Percentiles rank a stretch among this genome's conserved stretches.
Evolutionary conservation across 2,888 invertebrate species (phyloP).

Genomic region (Leptinotarsa peninsularis): DNA sequence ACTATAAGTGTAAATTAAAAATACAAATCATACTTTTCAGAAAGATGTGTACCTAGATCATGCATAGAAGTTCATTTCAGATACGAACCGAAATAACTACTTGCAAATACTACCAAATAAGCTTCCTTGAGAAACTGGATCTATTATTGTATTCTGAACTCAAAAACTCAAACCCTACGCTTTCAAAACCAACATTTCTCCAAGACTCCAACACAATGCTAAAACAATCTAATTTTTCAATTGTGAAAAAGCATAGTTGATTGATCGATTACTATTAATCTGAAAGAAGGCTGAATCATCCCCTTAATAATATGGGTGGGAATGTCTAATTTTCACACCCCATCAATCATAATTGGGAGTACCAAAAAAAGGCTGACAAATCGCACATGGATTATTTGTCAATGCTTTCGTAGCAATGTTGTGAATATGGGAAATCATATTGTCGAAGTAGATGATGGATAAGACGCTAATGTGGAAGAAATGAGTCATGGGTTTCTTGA

Average conservation of each 20-base stretch:
- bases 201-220: background rate
- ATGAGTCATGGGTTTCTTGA: background rate
- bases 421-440: constrained; percentile 30
- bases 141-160: too few species aligned
- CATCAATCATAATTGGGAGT: constrained; percentile 9
- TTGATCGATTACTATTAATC: background rate
- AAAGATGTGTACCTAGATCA: too few species aligned
- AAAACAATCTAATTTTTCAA: background rate
- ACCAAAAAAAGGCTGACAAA: constrained; percentile 7
- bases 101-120: too few species aligned
- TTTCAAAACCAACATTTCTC: too few species aligned
- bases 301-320: constrained; percentile 27
- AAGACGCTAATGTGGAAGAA: constrained; percentile 14
- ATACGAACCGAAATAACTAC: too few species aligned
- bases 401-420: background rate
- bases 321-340: constrained; percentile 22
- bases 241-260: background rate
- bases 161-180: too few species aligned
- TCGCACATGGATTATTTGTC: constrained; percentile 12
- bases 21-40: too few species aligned
- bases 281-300: background rate
- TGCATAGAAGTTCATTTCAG: too few species aligned
- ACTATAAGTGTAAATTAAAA: too few species aligned
- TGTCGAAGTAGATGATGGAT: constrained; percentile 31
- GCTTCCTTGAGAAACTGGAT: too few species aligned